Evolutionary conservation across 2,888 invertebrate genomes (phyloP).

Genomic region (Eilema griseolum): DNA sequence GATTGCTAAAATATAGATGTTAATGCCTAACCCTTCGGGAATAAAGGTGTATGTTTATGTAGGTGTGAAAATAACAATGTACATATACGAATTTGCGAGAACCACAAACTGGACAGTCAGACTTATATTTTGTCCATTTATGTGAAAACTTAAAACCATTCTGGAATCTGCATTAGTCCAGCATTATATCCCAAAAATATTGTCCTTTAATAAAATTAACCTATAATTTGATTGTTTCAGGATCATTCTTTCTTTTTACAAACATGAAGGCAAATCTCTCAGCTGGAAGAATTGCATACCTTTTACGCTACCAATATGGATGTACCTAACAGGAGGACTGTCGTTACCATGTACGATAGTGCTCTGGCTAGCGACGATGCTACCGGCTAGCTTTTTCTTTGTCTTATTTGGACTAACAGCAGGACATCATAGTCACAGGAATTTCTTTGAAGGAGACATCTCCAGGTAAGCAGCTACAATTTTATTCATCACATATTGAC

Average conservation of each 20-base stretch:
- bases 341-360: slow-evolving; percentile 68
- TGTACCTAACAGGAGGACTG: slow-evolving; percentile 74
- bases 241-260: slow-evolving; percentile 45
- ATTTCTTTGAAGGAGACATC: slow-evolving; percentile 93
- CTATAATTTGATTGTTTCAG: slow-evolving; percentile 58
- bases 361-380: slow-evolving; percentile 85
- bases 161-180: too few relatives aligned
- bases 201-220: background rate
- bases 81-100: too few relatives aligned
- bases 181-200: background rate
- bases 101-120: too few relatives aligned
- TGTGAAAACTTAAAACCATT: too few relatives aligned
- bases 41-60: too few relatives aligned
- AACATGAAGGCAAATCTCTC: slow-evolving; percentile 65
- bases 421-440: slow-evolving; percentile 93
- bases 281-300: slow-evolving; percentile 64
- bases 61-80: too few relatives aligned
- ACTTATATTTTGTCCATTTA: too few relatives aligned
- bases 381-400: slow-evolving; percentile 88
- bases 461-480: slow-evolving; percentile 82
- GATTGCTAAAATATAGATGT: too few relatives aligned
- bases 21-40: too few relatives aligned
- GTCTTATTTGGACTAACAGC: slow-evolving; percentile 90
- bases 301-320: slow-evolving; percentile 75
- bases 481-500: background rate